Evolutionary conservation across 2,797 vertebrate genomes (phyloP), one percentile per base, ranked within the genome.

Genomic region (Clarias pachynema): DNA sequence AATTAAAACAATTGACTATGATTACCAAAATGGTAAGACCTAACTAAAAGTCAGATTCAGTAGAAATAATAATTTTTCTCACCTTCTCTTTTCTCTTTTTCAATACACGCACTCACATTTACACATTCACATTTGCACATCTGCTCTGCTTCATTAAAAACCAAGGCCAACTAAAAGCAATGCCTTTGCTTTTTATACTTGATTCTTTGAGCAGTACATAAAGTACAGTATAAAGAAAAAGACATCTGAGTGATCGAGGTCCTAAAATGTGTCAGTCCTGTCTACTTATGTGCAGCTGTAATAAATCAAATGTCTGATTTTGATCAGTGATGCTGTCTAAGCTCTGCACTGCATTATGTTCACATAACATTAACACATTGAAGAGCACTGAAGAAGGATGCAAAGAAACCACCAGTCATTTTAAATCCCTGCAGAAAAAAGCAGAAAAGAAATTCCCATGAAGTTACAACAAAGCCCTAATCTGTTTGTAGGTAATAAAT

Each of bases 121-220:
- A 69, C 57, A 68, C 62, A 14, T 53, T 53, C 49, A 80, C 53
- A 83, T 16, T 57, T 4, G 20, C 78, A 81, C 70, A 94, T 94
- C 91, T 94, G 93, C 91, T 92, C 89, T 88, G 79, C 90, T 90
- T 93, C 91, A 90, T 92, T 92, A 94, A 89, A 94, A 82, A 84
- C 86, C 91, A 91, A 91, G 90, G 89, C 84, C 82, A 87, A 91
- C 87, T 90, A 88, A 92, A 93, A 93, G 89, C 90, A 92, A 91
- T 91, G 87, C 87, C 87, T 91, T 87, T 90, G 86, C 84, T 90
- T 81, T 49, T 53, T 53, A 53, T 0, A 84, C 86, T 86, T 89
- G 91, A 83, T 86, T 87, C 90, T 92, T 90, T 92, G 89, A 90
- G 91, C 88, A 91, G 53, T 34, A 91, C 91, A 93, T 89, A 53